Evolutionary conservation across 2,888 invertebrate genomes (phyloP).

Genomic region (Hypsopygia costalis): DNA sequence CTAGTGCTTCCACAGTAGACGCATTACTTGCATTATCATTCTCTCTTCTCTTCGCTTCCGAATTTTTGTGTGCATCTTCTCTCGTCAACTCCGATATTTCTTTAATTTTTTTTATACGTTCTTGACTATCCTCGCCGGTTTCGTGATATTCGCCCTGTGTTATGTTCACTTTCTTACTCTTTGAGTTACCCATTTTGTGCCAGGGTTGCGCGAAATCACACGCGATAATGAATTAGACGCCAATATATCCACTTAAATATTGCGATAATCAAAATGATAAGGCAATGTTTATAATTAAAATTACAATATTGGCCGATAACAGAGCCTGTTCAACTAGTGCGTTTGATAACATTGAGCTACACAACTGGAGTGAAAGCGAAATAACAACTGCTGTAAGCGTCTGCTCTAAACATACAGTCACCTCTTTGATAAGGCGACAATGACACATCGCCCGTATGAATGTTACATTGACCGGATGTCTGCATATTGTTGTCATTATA

Average conservation of each 20-base stretch:
- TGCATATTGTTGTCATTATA: constrained; percentile 12
- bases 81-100: constrained; percentile 41
- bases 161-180: constrained; percentile 68
- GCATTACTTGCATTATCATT: constrained; percentile 70
- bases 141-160: constrained; percentile 39
- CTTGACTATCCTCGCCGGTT: constrained; percentile 38
- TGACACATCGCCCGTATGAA: constrained; percentile 63
- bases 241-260: constrained; percentile 26
- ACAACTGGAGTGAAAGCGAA: constrained; percentile 53
- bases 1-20: constrained; percentile 70
- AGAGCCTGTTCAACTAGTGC: constrained; percentile 9
- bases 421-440: constrained; percentile 61
- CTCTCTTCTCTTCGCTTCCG: constrained; percentile 44
- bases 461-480: constrained; percentile 48
- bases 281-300: constrained; percentile 43
- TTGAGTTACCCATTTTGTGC: constrained; percentile 63
- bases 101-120: constrained; percentile 56
- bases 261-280: constrained; percentile 38
- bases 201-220: constrained; percentile 18
- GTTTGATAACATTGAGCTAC: constrained; percentile 45
- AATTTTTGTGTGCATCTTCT: constrained; percentile 28
- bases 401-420: constrained; percentile 50
- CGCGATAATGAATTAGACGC: constrained; percentile 13
- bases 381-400: constrained; percentile 54
- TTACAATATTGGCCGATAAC: constrained; percentile 27